Percentiles rank a stretch among this genome's conserved stretches.
Evolutionary conservation across 2,113 vertebrate species (phyloP).

Genomic region (Sinocyclocheilus anophthalmus): DNA sequence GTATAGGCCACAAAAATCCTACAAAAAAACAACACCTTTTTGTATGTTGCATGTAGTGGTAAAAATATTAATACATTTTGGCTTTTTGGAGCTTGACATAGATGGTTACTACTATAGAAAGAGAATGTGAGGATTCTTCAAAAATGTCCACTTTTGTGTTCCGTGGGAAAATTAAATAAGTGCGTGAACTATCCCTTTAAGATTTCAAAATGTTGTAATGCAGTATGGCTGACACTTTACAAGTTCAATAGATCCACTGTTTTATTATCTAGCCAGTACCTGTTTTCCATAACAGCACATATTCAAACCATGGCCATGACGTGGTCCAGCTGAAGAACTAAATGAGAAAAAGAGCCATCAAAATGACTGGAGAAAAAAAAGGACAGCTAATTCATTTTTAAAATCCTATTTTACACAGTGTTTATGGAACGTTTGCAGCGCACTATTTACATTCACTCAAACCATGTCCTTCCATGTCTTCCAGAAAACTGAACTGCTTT

Average conservation of each 20-base stretch:
- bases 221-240: not conserved
- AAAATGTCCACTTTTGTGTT: not conserved
- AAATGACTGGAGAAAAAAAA: not conserved
- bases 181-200: not conserved
- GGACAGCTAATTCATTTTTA: not conserved
- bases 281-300: not conserved
- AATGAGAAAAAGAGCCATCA: not conserved
- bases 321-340: not conserved
- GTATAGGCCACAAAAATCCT: no score
- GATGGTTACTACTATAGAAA: not conserved
- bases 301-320: not conserved
- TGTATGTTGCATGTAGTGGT: not conserved
- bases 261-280: not conserved
- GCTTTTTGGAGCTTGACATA: not conserved
- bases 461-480: constrained; percentile 38
- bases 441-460: not conserved
- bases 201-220: not conserved
- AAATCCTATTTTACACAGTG: not conserved
- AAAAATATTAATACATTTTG: not conserved
- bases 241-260: not conserved
- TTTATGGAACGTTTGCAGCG: not conserved
- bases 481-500: constrained; percentile 62
- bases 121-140: not conserved
- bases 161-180: not conserved
- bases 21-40: not conserved